Conservation (phyloP, 92 coral and sea anemone genomes). For the Plumapathes pennacea region DNA sequence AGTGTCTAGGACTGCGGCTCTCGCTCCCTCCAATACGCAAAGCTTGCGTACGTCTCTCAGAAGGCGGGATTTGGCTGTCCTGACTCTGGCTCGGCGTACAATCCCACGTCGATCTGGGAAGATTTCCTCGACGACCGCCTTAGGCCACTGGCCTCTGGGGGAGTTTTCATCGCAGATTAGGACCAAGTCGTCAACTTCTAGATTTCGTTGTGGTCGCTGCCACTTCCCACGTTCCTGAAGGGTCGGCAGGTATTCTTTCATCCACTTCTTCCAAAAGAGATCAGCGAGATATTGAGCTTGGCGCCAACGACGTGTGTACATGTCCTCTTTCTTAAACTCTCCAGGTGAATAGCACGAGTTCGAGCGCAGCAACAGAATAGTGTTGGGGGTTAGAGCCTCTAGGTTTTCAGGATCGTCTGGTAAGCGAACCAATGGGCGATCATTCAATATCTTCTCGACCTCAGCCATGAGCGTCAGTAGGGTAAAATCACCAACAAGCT, state of each 20-base stretch:
- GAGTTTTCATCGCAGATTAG: slow-evolving; percentile 23
- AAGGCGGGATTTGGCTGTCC: slow-evolving; percentile 18
- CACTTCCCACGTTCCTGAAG: slow-evolving; percentile 49
- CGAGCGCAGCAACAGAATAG: slow-evolving; percentile 24
- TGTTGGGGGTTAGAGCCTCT: slow-evolving; percentile 41
- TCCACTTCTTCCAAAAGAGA: slow-evolving; percentile 47
- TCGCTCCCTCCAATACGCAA: slow-evolving; percentile 12
- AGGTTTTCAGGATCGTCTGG: slow-evolving; percentile 22
- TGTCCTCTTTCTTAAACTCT: slow-evolving; percentile 6
- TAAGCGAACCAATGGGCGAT: slow-evolving; percentile 27
- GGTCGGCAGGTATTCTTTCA: slow-evolving; percentile 40
- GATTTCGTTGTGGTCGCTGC: slow-evolving; percentile 20
- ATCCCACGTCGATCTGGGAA: slow-evolving; percentile 23
- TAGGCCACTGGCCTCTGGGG: slow-evolving; percentile 26
- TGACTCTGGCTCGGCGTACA: slow-evolving; percentile 16
- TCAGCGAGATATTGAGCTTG: slow-evolving; percentile 40
- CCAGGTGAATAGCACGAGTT: slow-evolving; percentile 29
- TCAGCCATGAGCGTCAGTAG: slow-evolving; percentile 39
- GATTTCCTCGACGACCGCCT: slow-evolving; percentile 20
- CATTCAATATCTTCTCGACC: slow-evolving; percentile 47
- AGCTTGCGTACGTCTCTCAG: slow-evolving; percentile 34
- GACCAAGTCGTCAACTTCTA: slow-evolving; percentile 30
- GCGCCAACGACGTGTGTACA: slow-evolving; percentile 24
- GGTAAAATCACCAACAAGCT: slow-evolving; percentile 34
- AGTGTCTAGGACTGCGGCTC: neutral